Conservation (phyloP, 2,888 invertebrate species). For the Encarsia formosa region DNA sequence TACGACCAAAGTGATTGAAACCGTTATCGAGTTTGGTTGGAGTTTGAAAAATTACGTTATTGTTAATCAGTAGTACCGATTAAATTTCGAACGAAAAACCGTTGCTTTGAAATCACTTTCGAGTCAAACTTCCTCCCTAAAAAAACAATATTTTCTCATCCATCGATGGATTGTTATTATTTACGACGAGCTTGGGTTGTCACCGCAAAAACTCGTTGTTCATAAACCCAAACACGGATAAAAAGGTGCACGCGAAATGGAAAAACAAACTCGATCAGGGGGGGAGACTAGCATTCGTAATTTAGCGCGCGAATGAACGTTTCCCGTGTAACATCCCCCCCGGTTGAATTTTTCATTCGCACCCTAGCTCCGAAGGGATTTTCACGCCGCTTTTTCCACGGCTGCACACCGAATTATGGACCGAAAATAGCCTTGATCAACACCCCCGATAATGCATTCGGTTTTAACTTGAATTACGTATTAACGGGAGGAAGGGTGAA, state of each 20-base stretch:
- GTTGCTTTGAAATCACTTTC: too few species aligned
- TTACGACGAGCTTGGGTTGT: too few species aligned
- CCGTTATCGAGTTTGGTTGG: too few species aligned
- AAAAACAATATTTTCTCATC: too few species aligned
- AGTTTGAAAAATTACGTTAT: too few species aligned
- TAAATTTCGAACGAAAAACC: too few species aligned
- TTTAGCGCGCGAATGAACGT: conserved; percentile 26
- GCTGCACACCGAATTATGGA: too few species aligned
- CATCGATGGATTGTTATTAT: too few species aligned
- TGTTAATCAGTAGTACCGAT: too few species aligned
- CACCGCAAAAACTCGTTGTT: conserved; percentile 13
- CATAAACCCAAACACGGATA: conserved; percentile 17
- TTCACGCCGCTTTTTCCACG: conserved; percentile 33
- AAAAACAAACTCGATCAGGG: conserved; percentile 20
- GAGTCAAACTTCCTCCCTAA: too few species aligned
- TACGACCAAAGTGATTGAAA: too few species aligned
- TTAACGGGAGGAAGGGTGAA: conserved; percentile 5
- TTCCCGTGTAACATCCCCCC: conserved; percentile 38
- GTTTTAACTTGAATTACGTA: conserved; percentile 11
- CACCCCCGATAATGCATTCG: not conserved
- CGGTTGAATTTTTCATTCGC: conserved; percentile 44
- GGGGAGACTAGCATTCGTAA: not conserved
- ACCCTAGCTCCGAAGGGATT: conserved; percentile 41
- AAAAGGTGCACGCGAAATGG: conserved; percentile 13
- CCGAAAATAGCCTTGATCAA: not conserved